Evolutionary conservation across 2,113 vertebrate species (phyloP).

Genomic region (Asarcornis scutulata): DNA sequence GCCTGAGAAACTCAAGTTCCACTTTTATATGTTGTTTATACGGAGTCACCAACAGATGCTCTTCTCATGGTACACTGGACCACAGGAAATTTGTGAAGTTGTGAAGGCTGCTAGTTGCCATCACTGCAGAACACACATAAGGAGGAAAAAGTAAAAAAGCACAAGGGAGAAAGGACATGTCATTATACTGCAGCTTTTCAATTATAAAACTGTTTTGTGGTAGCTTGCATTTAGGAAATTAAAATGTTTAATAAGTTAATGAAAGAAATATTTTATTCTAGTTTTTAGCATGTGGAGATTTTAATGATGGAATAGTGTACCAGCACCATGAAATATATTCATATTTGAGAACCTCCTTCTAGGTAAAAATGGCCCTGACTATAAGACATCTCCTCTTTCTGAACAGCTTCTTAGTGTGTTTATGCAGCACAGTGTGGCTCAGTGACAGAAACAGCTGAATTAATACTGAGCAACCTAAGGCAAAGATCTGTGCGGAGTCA

Average conservation of each 20-base stretch:
- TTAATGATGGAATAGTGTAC: not conserved
- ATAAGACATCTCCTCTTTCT: not conserved
- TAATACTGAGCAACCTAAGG: not conserved
- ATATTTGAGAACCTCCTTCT: not conserved
- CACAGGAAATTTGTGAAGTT: not conserved
- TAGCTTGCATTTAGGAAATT: not conserved
- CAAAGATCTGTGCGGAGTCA: not conserved
- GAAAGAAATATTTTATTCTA: not conserved
- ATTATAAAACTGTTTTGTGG: not conserved
- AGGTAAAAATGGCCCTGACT: not conserved
- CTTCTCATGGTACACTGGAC: not conserved
- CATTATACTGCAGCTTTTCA: not conserved
- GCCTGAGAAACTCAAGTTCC: not conserved
- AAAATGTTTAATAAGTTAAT: not conserved
- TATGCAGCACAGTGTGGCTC: not conserved
- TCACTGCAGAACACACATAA: rapidly evolving
- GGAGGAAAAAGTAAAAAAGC: rapidly evolving
- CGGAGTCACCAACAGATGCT: not conserved
- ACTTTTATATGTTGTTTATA: not conserved
- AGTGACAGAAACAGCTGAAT: not conserved
- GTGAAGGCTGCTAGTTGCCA: not conserved
- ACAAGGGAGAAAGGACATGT: not conserved
- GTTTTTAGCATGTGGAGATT: not conserved
- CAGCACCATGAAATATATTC: not conserved
- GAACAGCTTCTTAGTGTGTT: not conserved